Evolutionary conservation across 2,888 invertebrate genomes (phyloP).

Genomic region (Epicampocera succincta): DNA sequence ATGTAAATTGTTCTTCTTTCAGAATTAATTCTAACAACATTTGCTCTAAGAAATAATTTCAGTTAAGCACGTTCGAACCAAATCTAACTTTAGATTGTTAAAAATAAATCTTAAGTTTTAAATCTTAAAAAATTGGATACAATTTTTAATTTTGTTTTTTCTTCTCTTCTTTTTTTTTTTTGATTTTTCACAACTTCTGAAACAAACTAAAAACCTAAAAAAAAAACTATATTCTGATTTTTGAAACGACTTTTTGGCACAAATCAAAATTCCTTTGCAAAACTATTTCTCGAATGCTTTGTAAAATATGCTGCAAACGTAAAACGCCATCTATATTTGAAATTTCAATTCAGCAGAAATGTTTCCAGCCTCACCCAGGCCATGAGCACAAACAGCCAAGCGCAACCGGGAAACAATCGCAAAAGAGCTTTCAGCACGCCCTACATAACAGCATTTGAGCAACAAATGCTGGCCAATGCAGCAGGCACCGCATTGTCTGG

Average conservation of each 20-base stretch:
- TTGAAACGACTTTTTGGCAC: slow-evolving; percentile 63
- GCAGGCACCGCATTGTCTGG: slow-evolving; percentile 60
- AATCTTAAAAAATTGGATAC: slow-evolving; percentile 47
- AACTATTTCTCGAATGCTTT: slow-evolving; percentile 58
- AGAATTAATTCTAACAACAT: neutral
- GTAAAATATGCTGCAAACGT: slow-evolving; percentile 47
- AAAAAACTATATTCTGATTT: slow-evolving; percentile 60
- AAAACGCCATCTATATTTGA: slow-evolving; percentile 2
- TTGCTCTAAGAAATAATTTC: neutral
- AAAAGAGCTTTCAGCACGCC: slow-evolving; percentile 79
- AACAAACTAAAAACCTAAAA: slow-evolving; percentile 40
- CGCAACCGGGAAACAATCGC: slow-evolving; percentile 71
- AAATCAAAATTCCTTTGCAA: slow-evolving; percentile 35
- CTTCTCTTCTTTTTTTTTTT: slow-evolving; percentile 66
- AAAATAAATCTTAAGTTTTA: slow-evolving; percentile 54
- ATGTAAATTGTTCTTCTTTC: neutral
- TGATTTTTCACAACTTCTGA: slow-evolving; percentile 43
- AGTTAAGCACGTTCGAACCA: neutral
- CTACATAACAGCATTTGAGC: slow-evolving; percentile 72
- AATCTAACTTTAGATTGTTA: slow-evolving; percentile 38
- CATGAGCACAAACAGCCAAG: slow-evolving; percentile 66
- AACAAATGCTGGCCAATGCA: slow-evolving; percentile 63
- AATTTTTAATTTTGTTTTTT: slow-evolving; percentile 55
- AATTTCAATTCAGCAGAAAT: slow-evolving; percentile 38
- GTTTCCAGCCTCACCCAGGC: slow-evolving; percentile 75